phyloP scores from a whole-genome alignment of 2,888 invertebrate genomes.

The Tholera decimalis region DNA sequence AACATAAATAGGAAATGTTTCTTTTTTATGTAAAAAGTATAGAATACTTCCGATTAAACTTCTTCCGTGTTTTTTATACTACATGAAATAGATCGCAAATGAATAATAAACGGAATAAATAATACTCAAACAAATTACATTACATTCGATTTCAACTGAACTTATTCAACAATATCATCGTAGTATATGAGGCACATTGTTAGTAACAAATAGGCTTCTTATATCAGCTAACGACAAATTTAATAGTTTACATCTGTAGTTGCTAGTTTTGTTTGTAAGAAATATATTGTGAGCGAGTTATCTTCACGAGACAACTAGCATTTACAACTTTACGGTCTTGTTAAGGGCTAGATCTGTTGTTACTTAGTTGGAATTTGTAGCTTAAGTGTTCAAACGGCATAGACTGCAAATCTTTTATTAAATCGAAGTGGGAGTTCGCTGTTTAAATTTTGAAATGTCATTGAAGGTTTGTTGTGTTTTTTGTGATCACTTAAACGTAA shows the following conservation, averaged over 20 bases:
- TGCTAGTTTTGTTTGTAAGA: slow-evolving; percentile 63
- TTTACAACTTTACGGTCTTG: slow-evolving; percentile 66
- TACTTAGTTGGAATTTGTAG: slow-evolving; percentile 1
- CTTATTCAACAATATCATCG: slow-evolving; percentile 37
- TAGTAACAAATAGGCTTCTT: slow-evolving; percentile 56
- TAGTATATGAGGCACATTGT: slow-evolving; percentile 52
- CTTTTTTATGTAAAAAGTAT: too few relatives aligned
- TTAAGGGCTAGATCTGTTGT: slow-evolving; percentile 61
- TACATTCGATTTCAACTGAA: slow-evolving; percentile 19
- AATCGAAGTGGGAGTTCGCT: background rate
- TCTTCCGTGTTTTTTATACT: background rate
- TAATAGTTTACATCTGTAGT: slow-evolving; percentile 70
- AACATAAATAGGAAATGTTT: too few relatives aligned
- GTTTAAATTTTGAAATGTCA: background rate
- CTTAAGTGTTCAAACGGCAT: slow-evolving; percentile 3
- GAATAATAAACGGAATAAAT: slow-evolving; percentile 34
- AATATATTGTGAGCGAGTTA: slow-evolving; percentile 67
- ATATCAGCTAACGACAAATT: slow-evolving; percentile 71
- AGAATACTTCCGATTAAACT: background rate
- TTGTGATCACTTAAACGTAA: too few relatives aligned
- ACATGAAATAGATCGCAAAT: background rate
- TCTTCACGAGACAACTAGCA: slow-evolving; percentile 64
- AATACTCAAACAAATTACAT: slow-evolving; percentile 38
- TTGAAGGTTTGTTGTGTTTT: too few relatives aligned
- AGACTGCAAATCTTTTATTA: background rate